Conservation (phyloP, 1,140 invertebrate genomes). For the Xylocopa sonorina region DNA sequence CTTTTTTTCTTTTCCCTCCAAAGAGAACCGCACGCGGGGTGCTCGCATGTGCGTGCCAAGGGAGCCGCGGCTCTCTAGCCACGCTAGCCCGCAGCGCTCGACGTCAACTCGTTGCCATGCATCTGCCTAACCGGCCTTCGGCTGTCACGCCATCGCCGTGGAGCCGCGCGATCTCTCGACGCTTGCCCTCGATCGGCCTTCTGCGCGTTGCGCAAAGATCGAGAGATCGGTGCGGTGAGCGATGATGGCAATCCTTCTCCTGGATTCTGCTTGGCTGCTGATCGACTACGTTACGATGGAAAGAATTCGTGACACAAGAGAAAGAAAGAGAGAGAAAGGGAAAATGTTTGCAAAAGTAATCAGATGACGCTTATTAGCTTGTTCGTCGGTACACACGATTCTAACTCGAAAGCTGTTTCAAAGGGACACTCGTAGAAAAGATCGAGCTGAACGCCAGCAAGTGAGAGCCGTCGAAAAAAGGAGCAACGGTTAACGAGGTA, state of each 20-base stretch:
- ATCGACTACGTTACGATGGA: too few species aligned
- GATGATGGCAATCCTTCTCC: background rate
- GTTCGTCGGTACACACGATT: too few species aligned
- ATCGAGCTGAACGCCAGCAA: background rate
- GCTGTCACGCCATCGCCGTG: conserved; percentile 69
- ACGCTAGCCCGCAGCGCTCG: conserved; percentile 70
- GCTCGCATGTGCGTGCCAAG: conserved; percentile 57
- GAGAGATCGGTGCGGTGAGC: background rate
- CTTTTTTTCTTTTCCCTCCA: too few species aligned
- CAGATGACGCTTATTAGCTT: too few species aligned
- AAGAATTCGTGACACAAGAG: too few species aligned
- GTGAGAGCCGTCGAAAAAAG: background rate
- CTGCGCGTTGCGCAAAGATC: background rate
- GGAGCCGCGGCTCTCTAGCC: conserved; percentile 53
- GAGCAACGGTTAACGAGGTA: conserved; percentile 8
- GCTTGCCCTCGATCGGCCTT: background rate
- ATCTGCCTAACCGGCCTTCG: conserved; percentile 68
- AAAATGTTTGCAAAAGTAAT: too few species aligned
- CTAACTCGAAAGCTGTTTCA: background rate
- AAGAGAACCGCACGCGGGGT: conserved; percentile 21
- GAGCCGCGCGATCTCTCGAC: conserved; percentile 14
- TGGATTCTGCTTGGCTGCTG: too few species aligned
- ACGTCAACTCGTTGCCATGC: conserved; percentile 73
- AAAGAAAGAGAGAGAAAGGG: too few species aligned
- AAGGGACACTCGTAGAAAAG: background rate